Evolutionary conservation across 2,113 vertebrate genomes (phyloP).

Genomic region (Symphodus melops): DNA sequence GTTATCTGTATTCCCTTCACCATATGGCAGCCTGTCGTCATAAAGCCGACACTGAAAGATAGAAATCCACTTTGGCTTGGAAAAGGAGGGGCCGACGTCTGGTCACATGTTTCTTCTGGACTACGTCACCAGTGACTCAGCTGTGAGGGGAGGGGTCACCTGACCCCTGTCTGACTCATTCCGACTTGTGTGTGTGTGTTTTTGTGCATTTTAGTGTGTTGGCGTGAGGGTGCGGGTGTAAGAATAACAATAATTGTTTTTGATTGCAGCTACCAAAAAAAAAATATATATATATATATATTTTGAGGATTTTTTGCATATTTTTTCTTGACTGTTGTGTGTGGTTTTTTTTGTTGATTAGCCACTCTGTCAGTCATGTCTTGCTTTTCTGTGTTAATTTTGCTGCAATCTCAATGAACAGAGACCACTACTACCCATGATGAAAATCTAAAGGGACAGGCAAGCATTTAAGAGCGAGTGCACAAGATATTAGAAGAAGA

Average conservation of each 20-base stretch:
- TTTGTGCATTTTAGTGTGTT: constrained; percentile 39
- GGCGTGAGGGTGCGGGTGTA: constrained; percentile 3
- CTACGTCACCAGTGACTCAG: constrained; percentile 67
- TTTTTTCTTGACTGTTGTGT: background rate
- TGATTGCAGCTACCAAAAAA: constrained; percentile 22
- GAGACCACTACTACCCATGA: background rate
- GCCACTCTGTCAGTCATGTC: constrained; percentile 19
- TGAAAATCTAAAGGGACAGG: background rate
- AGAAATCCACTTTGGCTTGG: constrained; percentile 36
- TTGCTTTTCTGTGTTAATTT: background rate
- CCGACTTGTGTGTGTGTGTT: constrained; percentile 15
- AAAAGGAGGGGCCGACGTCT: constrained; percentile 33
- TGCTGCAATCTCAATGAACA: constrained; percentile 12
- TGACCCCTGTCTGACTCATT: constrained; percentile 72
- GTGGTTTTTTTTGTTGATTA: background rate
- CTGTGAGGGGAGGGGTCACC: constrained; percentile 48
- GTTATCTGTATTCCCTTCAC: constrained; percentile 57
- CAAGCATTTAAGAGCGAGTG: background rate
- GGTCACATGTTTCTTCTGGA: constrained; percentile 40
- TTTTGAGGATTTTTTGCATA: constrained; percentile 11
- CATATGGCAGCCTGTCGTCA: constrained; percentile 56
- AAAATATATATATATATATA: too few relatives aligned
- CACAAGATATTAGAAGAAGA: constrained; percentile 16
- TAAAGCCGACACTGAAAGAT: constrained; percentile 39
- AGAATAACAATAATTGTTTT: constrained; percentile 15